Conservation (phyloP, 1,140 invertebrate species). For the Drosophila carrolli region DNA sequence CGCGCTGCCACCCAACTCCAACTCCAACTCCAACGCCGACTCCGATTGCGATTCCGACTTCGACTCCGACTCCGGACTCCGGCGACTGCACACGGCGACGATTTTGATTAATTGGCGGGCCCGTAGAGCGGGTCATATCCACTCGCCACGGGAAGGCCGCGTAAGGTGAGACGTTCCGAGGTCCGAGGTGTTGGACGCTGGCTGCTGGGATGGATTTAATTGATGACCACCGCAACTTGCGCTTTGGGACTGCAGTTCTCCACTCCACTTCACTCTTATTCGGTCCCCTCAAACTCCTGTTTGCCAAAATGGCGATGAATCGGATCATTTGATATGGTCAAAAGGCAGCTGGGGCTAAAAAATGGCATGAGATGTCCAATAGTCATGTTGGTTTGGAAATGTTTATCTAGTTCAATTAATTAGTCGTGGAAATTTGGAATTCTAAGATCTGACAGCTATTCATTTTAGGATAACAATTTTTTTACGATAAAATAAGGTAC, state of each 20-base stretch:
- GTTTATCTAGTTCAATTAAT: not conserved
- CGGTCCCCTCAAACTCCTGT: not conserved
- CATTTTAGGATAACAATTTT: too few species aligned
- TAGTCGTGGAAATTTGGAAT: not conserved
- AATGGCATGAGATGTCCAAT: conserved; percentile 17
- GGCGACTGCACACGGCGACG: conserved; percentile 76
- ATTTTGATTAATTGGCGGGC: conserved; percentile 84
- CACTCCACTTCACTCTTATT: conserved; percentile 3
- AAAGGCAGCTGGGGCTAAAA: conserved; percentile 27
- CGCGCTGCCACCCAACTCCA: conserved; percentile 20
- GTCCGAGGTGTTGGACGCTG: conserved; percentile 63
- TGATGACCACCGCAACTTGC: conserved; percentile 51
- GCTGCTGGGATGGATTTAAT: conserved; percentile 52
- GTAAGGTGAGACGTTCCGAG: conserved; percentile 52
- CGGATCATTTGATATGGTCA: conserved; percentile 17
- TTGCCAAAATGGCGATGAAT: conserved; percentile 27
- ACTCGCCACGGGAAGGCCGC: conserved; percentile 50
- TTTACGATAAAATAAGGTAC: too few species aligned
- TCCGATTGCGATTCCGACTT: conserved; percentile 29
- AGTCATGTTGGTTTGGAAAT: conserved; percentile 22
- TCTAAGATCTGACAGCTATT: not conserved
- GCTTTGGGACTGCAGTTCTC: conserved; percentile 39
- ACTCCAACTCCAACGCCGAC: conserved; percentile 18
- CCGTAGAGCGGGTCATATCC: conserved; percentile 43
- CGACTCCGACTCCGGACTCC: conserved; percentile 55